Evolutionary conservation across 2,888 invertebrate species (phyloP), one percentile per base, ranked within the genome.

Genomic region (Eudasyphora cyanicolor): DNA sequence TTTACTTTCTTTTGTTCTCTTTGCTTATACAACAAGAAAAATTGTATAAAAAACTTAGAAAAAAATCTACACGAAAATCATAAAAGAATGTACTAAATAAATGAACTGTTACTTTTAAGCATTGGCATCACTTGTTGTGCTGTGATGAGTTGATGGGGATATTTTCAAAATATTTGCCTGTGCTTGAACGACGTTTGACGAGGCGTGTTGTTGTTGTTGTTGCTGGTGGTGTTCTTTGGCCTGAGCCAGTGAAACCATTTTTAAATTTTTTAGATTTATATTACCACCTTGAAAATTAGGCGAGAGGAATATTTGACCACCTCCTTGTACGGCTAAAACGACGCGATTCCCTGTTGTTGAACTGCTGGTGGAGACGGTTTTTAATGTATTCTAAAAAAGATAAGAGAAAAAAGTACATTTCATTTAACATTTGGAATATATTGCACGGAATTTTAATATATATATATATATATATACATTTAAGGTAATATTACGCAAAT

Each of bases 211-310:
- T 12, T 76, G 32, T 35, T 67, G 19, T 45, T 7, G 76, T 60
- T 10, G 79, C 19, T 49, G n/a, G 3, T 51, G 77, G n/a, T 24
- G 71, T 10, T 84, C 84, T 24, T 84, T 84, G 35, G 60, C 32
- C 51, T 81, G 79, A 32, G 92, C 90, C 78, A 94, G 89, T 0
- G 94, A 94, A 82, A 94, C 94, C 76, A 94, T 94, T 90, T 94
- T 94, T 77, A 95, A 92, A 10, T 93, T 94, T 90, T 95, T 95
- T 19, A 95, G 92, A 89, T 94, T 94, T 78, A 94, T 92, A 29
- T 94, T 92, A 2, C 93, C 93, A 24, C 94, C 94, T 90, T 94
- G 94, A 88, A 94, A 93, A 42, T 93, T 94, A 8, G 94, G 93
- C n/a, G 94, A 94, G 76, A 95, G 90, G 77, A 94, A 90, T 85